Evolutionary conservation across 2,888 invertebrate species (phyloP).

Genomic region (Callinectes sapidus): DNA sequence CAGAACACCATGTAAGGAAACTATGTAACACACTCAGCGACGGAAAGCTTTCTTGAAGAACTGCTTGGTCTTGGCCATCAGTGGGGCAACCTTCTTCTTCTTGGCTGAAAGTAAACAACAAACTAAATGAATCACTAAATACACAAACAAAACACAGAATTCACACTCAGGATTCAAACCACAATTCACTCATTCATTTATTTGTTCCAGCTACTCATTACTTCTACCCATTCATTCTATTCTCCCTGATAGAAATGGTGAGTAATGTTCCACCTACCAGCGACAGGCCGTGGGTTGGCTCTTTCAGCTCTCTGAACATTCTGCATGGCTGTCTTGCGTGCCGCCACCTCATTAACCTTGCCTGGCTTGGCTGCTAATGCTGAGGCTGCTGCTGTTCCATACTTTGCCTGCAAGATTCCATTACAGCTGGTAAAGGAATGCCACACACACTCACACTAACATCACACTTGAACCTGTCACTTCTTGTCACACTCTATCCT

Average conservation of each 20-base stretch:
- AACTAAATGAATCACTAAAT: neutral
- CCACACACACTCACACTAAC: no score
- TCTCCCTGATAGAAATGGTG: no score
- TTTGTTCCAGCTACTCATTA: neutral
- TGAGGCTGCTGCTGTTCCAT: constrained; percentile 65
- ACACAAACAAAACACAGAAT: no score
- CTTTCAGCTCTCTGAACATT: constrained; percentile 62
- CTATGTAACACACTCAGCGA: constrained; percentile 52
- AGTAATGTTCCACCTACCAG: constrained; percentile 45
- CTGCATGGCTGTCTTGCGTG: constrained; percentile 65
- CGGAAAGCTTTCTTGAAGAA: constrained; percentile 69
- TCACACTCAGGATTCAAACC: neutral
- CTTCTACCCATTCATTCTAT: neutral
- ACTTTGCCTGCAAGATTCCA: constrained; percentile 57
- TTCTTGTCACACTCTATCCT: no score
- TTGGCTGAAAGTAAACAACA: constrained; percentile 50
- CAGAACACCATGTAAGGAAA: neutral
- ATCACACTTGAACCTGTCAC: no score
- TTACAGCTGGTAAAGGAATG: neutral
- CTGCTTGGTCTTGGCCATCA: constrained; percentile 72
- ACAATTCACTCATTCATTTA: neutral
- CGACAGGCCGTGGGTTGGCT: constrained; percentile 44
- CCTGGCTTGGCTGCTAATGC: constrained; percentile 45
- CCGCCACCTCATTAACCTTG: constrained; percentile 62
- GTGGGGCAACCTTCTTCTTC: constrained; percentile 71